Percentiles rank a stretch among this genome's conserved stretches.
phyloP scores from a whole-genome alignment of 1,140 invertebrate genomes.

The Drosophila tropicalis region DNA sequence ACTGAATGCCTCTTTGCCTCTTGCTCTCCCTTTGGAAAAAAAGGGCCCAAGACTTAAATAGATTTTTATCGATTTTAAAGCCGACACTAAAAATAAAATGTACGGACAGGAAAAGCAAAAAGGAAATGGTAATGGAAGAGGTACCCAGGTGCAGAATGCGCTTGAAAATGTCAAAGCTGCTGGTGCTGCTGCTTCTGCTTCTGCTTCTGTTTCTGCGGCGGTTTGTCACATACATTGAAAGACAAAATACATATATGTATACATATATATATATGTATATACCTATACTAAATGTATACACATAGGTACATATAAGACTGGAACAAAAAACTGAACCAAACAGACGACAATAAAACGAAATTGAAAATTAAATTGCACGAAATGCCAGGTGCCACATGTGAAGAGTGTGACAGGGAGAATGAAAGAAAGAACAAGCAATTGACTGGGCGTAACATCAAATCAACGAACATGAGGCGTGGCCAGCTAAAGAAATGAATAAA shows the following conservation, averaged over 20 bases:
- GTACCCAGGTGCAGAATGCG: slow-evolving; percentile 72
- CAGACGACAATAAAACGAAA: slow-evolving; percentile 71
- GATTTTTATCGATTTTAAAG: slow-evolving; percentile 80
- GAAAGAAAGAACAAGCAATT: slow-evolving; percentile 24
- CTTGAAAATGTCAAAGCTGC: slow-evolving; percentile 77
- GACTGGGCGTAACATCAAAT: slow-evolving; percentile 54
- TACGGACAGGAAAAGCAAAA: slow-evolving; percentile 50
- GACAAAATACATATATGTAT: slow-evolving; percentile 13
- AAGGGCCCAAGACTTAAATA: slow-evolving; percentile 68
- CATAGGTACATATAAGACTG: no score
- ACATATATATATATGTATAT: no score
- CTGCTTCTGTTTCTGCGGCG: slow-evolving; percentile 22
- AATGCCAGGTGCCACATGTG: slow-evolving; percentile 45
- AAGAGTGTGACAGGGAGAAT: slow-evolving; percentile 7
- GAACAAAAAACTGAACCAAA: slow-evolving; percentile 6
- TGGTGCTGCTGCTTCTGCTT: slow-evolving; percentile 11
- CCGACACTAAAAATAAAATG: slow-evolving; percentile 75
- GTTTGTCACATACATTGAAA: slow-evolving; percentile 44
- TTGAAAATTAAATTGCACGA: slow-evolving; percentile 76
- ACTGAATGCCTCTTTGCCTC: slow-evolving; percentile 3
- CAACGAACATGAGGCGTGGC: slow-evolving; percentile 35
- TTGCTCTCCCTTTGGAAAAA: slow-evolving; percentile 35
- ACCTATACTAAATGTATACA: no score
- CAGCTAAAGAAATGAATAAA: not conserved
- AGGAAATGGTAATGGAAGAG: slow-evolving; percentile 6